These are phyloP conservation scores for Xanthorhoe designata DNA, from an alignment of 2,888 invertebrate species.

Conservation along the genomic window DNA sequence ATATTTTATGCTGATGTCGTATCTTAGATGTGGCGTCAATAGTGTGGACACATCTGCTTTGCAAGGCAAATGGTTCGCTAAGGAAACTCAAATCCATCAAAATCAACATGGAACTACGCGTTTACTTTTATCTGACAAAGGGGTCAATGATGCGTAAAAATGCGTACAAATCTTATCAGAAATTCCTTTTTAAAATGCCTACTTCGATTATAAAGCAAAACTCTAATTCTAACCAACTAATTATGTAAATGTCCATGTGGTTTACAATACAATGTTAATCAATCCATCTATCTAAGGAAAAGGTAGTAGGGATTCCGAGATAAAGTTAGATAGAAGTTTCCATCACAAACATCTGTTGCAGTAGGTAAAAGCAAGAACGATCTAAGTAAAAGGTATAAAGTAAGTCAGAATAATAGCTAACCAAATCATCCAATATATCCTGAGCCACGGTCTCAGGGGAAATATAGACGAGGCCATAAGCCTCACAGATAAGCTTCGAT, in stretches of 20 bases:
- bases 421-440: conserved; percentile 84
- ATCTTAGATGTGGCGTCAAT: not conserved
- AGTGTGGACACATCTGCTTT: not conserved
- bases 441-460: conserved; percentile 82
- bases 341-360: not conserved
- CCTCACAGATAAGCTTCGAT: conserved; percentile 82
- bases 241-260: too few species aligned
- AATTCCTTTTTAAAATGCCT: not conserved
- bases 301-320: too few species aligned
- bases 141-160: not conserved
- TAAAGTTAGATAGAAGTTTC: not conserved
- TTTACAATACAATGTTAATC: too few species aligned
- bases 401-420: conserved; percentile 62
- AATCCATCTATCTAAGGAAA: too few species aligned
- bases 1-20: conserved; percentile 3
- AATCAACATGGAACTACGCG: not conserved
- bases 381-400: too few species aligned
- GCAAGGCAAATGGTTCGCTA: not conserved
- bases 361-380: too few species aligned
- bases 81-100: conserved; percentile 3
- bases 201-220: too few species aligned
- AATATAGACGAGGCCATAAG: conserved; percentile 85
- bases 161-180: not conserved
- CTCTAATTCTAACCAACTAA: too few species aligned
- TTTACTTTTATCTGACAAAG: not conserved